These are phyloP conservation scores for Cliona cf. orientalis DNA, from an alignment of 37 sponge, comb jelly and placozoan species.

Conservation along the genomic window DNA sequence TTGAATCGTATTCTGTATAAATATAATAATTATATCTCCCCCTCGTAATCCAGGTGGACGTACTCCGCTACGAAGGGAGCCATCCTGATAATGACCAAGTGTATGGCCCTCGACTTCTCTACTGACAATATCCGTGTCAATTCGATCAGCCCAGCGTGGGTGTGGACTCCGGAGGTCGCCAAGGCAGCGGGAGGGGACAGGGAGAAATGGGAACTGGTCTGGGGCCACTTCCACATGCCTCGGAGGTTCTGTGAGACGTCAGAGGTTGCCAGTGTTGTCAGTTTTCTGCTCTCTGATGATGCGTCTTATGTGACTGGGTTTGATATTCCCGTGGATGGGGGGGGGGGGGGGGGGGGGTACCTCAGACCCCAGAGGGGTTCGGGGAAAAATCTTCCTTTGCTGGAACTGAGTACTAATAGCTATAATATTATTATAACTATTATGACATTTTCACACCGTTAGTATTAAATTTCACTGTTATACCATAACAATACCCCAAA, in stretches of 20 bases:
- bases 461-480: too few relatives aligned
- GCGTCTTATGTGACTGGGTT: constrained; percentile 78
- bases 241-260: constrained; percentile 60
- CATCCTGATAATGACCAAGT: constrained; percentile 68
- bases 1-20: too few relatives aligned
- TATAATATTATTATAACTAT: too few relatives aligned
- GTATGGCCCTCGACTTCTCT: constrained; percentile 87
- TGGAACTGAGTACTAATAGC: constrained; percentile 76
- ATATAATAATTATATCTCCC: too few relatives aligned
- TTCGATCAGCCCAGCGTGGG: constrained; percentile 86
- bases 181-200: constrained; percentile 85
- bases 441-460: too few relatives aligned
- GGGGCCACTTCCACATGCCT: constrained; percentile 89
- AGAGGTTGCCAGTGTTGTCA: constrained; percentile 74
- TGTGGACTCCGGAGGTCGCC: constrained; percentile 88
- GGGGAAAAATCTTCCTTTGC: constrained; percentile 82
- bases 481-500: too few relatives aligned
- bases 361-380: constrained; percentile 76
- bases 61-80: constrained; percentile 88
- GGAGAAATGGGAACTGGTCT: constrained; percentile 81
- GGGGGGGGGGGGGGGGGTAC: too few relatives aligned
- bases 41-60: too few relatives aligned
- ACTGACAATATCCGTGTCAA: constrained; percentile 77
- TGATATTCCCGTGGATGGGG: constrained; percentile 84
- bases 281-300: constrained; percentile 79